A percentile compares a stretch with the other conserved stretches of the same genome.
Evolutionary conservation across 2,888 invertebrate genomes (phyloP).

Genomic region (Ichneumoninae sp.): DNA sequence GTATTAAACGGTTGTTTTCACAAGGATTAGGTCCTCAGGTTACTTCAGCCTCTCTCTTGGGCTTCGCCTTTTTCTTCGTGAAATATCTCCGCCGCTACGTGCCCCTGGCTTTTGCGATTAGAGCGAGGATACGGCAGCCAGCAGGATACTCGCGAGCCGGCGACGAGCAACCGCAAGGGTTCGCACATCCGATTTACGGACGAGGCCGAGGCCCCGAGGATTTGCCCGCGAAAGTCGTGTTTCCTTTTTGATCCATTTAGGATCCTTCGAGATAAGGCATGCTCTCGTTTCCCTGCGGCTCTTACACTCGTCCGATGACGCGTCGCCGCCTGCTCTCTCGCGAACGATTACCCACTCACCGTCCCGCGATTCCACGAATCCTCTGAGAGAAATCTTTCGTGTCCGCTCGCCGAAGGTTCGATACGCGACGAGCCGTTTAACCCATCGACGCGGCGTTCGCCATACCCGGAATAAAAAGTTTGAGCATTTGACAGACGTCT

Average conservation of each 20-base stretch:
- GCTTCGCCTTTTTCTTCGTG: slow-evolving; percentile 14
- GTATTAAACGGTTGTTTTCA: slow-evolving; percentile 82
- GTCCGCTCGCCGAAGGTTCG: background rate
- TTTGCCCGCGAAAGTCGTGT: slow-evolving; percentile 56
- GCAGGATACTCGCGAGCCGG: background rate
- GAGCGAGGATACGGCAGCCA: slow-evolving; percentile 15
- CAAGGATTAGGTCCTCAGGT: slow-evolving; percentile 77
- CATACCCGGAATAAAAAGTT: background rate
- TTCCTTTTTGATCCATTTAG: slow-evolving; percentile 37
- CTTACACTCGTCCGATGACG: background rate
- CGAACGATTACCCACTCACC: background rate
- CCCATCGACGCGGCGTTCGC: background rate
- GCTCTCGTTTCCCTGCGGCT: slow-evolving; percentile 34
- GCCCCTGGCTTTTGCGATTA: slow-evolving; percentile 39
- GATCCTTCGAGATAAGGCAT: slow-evolving; percentile 53
- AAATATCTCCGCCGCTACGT: slow-evolving; percentile 16
- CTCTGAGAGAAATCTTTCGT: slow-evolving; percentile 1
- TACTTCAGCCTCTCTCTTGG: slow-evolving; percentile 40
- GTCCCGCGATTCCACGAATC: slow-evolving; percentile 21
- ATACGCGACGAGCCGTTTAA: background rate
- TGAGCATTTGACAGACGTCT: too few species aligned
- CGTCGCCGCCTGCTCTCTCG: slow-evolving; percentile 1
- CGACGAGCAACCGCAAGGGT: slow-evolving; percentile 3
- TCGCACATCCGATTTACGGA: slow-evolving; percentile 1
- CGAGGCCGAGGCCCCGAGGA: slow-evolving; percentile 15